Evolutionary conservation across 2,888 invertebrate genomes (phyloP), one percentile per base, ranked within the genome.

Genomic region (Scaeva pyrastri): DNA sequence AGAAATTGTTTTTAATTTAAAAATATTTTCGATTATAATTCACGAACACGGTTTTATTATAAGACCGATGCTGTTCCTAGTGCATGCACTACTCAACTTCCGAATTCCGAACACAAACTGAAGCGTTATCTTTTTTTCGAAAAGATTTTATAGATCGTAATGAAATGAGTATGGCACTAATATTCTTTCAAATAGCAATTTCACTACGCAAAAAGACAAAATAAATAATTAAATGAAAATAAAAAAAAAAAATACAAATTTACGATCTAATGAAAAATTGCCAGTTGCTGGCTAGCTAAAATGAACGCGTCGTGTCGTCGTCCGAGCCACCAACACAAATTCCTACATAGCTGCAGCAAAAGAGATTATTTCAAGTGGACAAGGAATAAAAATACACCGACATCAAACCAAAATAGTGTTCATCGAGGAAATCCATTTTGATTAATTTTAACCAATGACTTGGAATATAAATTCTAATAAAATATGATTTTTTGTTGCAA

Each of bases 261-360:
- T 86, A 82, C 77, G 82, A 86, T 82, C 86, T 73, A 86, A 82
- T 82, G 86, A 86, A 82, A 82, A 86, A 77, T 86, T 48, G 64
- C 76, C 81, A 81, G 73, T 86, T 77, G 73, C 48, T 70, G 75
- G 66, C 39, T 12, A 21, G 68, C 66, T 39, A 70, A 14, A 48
- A 21, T 73, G 81, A 48, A 36, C 76, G 68, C 72, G 64, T 11
- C 39, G 31, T 64, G 21, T 10, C 72, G 31, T 6, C 23, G 16
- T 52, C 75, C 48, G 66, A 41, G 68, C 52, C 16, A 52, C 5
- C 23, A 58, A 3, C 11, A 23, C 19, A 43, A 23, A 72, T 48
- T 36, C 39, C 36, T 23, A 16, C 21, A 23, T 36, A 45, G 48
- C 41, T 41, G 23, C 39, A 74, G 43, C 50, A 62, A 48, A 31